Base-by-base conservation (phyloP, 1,140 invertebrate species). In the Cyclina sinensis region DNA sequence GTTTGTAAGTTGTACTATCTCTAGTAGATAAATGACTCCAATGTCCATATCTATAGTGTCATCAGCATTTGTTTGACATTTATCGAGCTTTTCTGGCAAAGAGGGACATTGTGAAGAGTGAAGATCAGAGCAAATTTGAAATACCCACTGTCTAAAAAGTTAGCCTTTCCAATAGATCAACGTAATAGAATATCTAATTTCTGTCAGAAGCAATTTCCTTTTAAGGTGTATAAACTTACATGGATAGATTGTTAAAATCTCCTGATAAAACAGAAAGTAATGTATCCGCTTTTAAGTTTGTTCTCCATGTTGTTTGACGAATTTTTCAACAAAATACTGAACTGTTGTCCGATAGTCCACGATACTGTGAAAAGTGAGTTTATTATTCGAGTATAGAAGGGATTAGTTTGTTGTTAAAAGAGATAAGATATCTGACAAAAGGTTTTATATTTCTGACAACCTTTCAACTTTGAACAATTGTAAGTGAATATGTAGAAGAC, bases 221-320 rank as follows among this genome's bases (percentile, higher is more conserved):
- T 84, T 35, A 84, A 84, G 82, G 39, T 73, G 30, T 84, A 84
- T 84, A 32, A 68, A 54, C 70, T 84, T 84, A 84, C 82, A 84
- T 30, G 65, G 46, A 74, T 37, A 48, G 32, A 51, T 78, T 78
- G 43, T 78, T 78, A 78, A 78, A 78, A 51, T 2, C 9, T 78
- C 35, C 27, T 48, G 73, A 76, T 76, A 48, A n/a, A 76, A 76
- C 39, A 35, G 24, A 7, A 48, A 43, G 48, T 76, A 76, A 51
- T 76, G 65, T 70, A 70, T 39, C 1, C 37, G 32, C 14, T 70
- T 27, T 11, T 0, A 11, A 32, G 4, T 30, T 39, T 37, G 35
- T 43, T 39, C n/a, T 30, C 37, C 37, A 35, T 70, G 65, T 70
- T 70, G 65, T 70, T 70, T 37, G 65, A 39, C 16, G 9, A 70